Percentiles rank a stretch among this genome's conserved stretches.
Evolutionary conservation across 2,113 vertebrate species (phyloP).

Genomic region (Corvus hawaiiensis): DNA sequence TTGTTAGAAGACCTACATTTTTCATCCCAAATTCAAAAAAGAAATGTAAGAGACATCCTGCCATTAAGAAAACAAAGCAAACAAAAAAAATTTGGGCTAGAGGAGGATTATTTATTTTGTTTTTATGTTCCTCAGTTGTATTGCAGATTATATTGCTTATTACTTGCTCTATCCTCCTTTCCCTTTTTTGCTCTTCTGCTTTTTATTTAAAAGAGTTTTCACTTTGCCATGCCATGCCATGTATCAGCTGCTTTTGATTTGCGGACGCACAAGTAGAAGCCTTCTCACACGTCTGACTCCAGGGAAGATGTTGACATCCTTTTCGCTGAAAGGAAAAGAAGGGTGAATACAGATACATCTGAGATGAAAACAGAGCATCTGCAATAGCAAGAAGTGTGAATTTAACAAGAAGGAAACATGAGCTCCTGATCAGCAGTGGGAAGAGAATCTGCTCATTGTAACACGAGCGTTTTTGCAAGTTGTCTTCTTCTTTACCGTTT

Average conservation of each 20-base stretch:
- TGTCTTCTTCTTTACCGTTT: neutral
- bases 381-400: neutral
- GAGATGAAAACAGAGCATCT: neutral
- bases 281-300: neutral
- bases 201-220: constrained; percentile 5
- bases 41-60: neutral
- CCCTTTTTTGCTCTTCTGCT: neutral
- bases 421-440: neutral
- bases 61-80: neutral
- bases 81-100: neutral
- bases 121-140: neutral
- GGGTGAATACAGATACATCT: neutral
- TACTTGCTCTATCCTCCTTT: neutral
- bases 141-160: neutral
- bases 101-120: neutral
- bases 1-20: neutral
- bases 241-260: constrained; percentile 29
- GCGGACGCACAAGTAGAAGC: neutral
- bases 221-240: neutral
- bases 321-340: neutral
- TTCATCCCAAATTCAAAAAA: neutral
- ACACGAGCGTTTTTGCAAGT: neutral
- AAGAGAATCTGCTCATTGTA: neutral
- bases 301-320: constrained; percentile 1
- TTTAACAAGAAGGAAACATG: neutral